phyloP scores from a whole-genome alignment of 2,888 invertebrate genomes.

The Zygaena filipendulae region DNA sequence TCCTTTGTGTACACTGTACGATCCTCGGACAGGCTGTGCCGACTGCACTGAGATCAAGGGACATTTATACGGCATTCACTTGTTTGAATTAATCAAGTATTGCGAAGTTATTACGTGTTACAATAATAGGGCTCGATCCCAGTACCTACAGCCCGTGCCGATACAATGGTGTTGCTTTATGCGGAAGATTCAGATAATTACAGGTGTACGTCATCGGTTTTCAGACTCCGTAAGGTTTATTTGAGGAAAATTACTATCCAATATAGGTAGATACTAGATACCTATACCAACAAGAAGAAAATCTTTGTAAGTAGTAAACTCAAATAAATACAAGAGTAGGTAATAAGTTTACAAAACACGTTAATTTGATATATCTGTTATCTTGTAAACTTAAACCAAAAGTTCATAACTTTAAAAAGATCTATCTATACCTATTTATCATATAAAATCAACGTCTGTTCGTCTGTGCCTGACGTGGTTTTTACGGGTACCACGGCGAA shows the following conservation, averaged over 20 bases:
- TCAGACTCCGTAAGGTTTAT: no score
- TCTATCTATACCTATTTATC: no score
- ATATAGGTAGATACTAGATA: background rate
- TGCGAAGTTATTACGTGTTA: constrained; percentile 28
- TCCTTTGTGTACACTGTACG: constrained; percentile 29
- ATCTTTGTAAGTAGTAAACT: no score
- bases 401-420: no score
- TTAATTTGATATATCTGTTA: no score
- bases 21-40: constrained; percentile 34
- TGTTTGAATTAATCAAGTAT: constrained; percentile 26
- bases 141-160: background rate
- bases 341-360: no score
- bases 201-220: constrained; percentile 3
- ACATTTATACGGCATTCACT: constrained; percentile 44
- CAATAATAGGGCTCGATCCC: constrained; percentile 15
- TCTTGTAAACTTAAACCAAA: no score
- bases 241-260: background rate
- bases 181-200: constrained; percentile 17
- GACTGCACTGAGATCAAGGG: constrained; percentile 20
- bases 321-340: no score
- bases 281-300: constrained; percentile 5
- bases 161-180: constrained; percentile 28
- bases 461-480: no score
- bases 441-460: no score
- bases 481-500: no score